phyloP scores from a whole-genome alignment of 2,888 invertebrate species.

The Pachydiplax longipennis region DNA sequence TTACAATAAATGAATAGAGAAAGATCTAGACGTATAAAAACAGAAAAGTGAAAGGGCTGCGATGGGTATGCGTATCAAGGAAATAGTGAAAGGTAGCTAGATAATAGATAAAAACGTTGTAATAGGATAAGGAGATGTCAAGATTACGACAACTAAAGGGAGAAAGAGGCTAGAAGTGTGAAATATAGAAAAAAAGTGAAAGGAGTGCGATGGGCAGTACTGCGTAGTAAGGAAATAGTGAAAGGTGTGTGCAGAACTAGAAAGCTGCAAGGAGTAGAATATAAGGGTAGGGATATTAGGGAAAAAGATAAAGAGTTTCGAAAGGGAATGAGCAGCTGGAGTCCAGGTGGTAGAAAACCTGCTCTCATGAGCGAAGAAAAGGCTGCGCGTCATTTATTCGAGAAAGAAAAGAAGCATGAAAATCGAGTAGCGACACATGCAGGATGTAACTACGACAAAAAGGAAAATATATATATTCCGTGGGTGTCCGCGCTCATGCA shows the following conservation, averaged over 20 bases:
- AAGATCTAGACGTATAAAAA: too few relatives aligned
- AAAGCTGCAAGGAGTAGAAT: neutral
- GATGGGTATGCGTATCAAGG: too few relatives aligned
- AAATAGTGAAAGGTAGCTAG: too few relatives aligned
- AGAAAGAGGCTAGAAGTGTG: neutral
- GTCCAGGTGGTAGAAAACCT: neutral
- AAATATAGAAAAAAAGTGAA: neutral
- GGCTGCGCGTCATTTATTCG: neutral
- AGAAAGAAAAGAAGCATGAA: neutral
- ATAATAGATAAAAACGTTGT: too few relatives aligned
- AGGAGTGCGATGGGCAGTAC: neutral
- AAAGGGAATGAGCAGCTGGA: neutral
- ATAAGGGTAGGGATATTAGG: neutral
- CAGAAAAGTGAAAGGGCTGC: too few relatives aligned
- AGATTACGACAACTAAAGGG: neutral
- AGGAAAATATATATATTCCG: neutral
- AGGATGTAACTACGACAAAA: neutral
- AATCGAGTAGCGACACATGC: neutral
- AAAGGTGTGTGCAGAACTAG: neutral
- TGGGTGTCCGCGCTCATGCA: neutral
- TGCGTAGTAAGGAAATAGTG: neutral
- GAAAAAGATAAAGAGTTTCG: neutral
- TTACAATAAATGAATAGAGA: too few relatives aligned
- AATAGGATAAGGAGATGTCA: neutral
- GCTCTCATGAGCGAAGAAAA: neutral